Conservation (phyloP, 2,888 invertebrate genomes). For the Drosophila paranaensis region DNA sequence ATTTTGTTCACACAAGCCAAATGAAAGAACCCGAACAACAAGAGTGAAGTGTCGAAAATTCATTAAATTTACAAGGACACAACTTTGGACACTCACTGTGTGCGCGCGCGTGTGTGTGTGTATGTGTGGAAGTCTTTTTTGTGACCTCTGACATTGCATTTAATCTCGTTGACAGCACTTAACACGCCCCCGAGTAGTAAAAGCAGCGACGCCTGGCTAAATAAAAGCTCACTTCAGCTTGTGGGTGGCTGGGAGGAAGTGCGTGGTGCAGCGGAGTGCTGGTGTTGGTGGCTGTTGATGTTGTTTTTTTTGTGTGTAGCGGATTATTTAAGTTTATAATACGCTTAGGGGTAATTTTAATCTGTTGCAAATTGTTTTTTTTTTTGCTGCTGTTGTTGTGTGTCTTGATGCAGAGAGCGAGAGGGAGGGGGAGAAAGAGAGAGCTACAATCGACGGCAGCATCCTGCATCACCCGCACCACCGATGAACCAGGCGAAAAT, state of each 20-base stretch:
- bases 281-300: not conserved
- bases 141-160: slow-evolving; percentile 81
- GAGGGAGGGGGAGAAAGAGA: not conserved
- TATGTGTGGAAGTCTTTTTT: slow-evolving; percentile 43
- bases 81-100: slow-evolving; percentile 55
- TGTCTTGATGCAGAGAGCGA: slow-evolving; percentile 6
- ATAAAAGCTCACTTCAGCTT: slow-evolving; percentile 46
- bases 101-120: slow-evolving; percentile 20
- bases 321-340: slow-evolving; percentile 81
- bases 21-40: slow-evolving; percentile 3
- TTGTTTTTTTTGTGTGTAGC: slow-evolving; percentile 28
- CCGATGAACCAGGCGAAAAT: slow-evolving; percentile 22
- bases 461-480: not conserved
- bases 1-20: not conserved
- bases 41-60: slow-evolving; percentile 70
- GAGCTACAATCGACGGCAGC: slow-evolving; percentile 14
- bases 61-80: slow-evolving; percentile 80
- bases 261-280: not conserved
- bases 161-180: slow-evolving; percentile 82
- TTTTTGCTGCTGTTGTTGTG: slow-evolving; percentile 46
- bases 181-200: slow-evolving; percentile 74
- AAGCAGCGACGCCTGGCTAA: slow-evolving; percentile 44
- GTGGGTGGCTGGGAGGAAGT: not conserved
- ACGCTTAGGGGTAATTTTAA: slow-evolving; percentile 84
- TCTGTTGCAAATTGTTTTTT: slow-evolving; percentile 84